Percentiles rank a stretch among this genome's conserved stretches.
Evolutionary conservation across 2,113 vertebrate genomes (phyloP).

Genomic region (Oriolus oriolus): DNA sequence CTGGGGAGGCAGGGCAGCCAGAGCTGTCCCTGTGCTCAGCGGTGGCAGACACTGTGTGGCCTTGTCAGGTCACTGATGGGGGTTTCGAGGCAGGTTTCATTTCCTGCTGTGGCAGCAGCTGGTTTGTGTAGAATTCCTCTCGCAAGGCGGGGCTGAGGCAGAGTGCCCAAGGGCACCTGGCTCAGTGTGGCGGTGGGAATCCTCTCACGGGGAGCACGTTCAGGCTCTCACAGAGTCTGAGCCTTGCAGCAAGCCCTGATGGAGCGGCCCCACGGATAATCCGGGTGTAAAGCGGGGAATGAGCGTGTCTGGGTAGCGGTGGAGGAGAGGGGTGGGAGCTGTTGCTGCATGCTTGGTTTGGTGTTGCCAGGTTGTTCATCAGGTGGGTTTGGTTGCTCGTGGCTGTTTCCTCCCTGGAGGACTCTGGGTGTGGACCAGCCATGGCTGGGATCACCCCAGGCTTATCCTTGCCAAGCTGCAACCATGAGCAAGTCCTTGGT

Average conservation of each 20-base stretch:
- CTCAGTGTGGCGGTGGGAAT: neutral
- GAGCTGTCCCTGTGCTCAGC: neutral
- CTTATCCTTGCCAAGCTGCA: neutral
- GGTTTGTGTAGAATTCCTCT: neutral
- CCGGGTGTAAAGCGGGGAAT: neutral
- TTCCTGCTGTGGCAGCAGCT: neutral
- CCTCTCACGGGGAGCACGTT: fast-evolving
- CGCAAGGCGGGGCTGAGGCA: fast-evolving
- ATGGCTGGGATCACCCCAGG: neutral
- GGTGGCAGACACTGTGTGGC: fast-evolving
- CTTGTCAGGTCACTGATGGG: neutral
- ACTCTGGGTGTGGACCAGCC: neutral
- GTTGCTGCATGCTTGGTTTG: neutral
- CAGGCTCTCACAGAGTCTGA: neutral
- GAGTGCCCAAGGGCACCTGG: neutral
- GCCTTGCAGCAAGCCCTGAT: neutral
- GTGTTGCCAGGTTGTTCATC: fast-evolving
- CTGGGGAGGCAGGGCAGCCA: neutral
- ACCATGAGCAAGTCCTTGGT: neutral
- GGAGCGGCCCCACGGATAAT: too few relatives aligned
- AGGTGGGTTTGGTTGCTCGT: neutral
- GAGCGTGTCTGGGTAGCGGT: fast-evolving
- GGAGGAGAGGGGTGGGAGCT: neutral
- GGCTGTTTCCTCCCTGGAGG: neutral
- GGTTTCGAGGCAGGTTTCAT: fast-evolving